Evolutionary conservation across 2,797 vertebrate genomes (phyloP).

Genomic region (Falco berigora): DNA sequence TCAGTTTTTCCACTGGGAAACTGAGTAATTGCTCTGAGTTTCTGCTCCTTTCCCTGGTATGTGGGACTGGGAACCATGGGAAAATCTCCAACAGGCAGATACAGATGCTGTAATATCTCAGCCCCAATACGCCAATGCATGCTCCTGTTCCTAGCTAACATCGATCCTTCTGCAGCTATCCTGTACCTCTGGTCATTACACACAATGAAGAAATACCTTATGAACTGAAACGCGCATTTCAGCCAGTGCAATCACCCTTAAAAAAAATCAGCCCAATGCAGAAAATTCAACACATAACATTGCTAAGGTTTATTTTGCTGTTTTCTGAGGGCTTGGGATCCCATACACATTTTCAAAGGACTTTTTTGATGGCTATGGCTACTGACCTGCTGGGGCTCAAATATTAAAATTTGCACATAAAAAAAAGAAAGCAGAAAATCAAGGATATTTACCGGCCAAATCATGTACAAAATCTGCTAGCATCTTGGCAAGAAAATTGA

Average conservation of each 20-base stretch:
- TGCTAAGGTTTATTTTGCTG: not conserved
- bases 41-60: not conserved
- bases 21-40: not conserved
- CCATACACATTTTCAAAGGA: conserved; percentile 68
- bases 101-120: not conserved
- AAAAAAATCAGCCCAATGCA: not conserved
- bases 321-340: conserved; percentile 61
- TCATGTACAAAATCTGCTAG: conserved; percentile 82
- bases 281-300: not conserved
- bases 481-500: conserved; percentile 79
- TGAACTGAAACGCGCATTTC: not conserved
- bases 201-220: not conserved
- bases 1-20: not conserved
- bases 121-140: not conserved
- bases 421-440: not conserved
- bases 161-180: not conserved
- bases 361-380: not conserved
- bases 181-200: not conserved
- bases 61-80: not conserved
- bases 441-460: conserved; percentile 74
- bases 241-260: not conserved
- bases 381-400: not conserved
- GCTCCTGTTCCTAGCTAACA: not conserved
- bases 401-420: not conserved
- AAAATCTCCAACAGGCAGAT: not conserved